Base-by-base conservation (phyloP, 2,797 vertebrate species). In the Xenops minutus region DNA sequence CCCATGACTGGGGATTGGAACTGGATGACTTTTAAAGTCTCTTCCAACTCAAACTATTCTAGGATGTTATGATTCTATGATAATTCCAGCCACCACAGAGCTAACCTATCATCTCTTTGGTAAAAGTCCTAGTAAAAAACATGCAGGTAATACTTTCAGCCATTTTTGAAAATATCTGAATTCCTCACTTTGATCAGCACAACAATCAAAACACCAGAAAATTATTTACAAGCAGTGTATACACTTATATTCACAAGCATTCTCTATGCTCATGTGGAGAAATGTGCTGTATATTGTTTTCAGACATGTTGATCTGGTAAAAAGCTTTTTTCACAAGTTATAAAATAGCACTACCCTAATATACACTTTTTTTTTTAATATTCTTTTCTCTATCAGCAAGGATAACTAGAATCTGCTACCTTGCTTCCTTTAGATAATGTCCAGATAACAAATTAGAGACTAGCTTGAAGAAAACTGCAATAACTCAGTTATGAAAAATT, bases 301-400 rank as follows among this genome's bases (percentile, higher is more conserved):
- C 68, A 76, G 41, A 68, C 12, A 62, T 36, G 32, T 41, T 80
- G 37, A 21, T 52, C 29, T 67, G 17, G 6, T 69, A 46, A 24
- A 87, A 85, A 62, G 15, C 9, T 92, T 89, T 39, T 71, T 43
- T 83, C 66, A n/a, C 9, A 84, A 67, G 30, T 49, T 83, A 43
- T 18, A 73, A 84, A 93, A 71, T 34, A 48, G 13, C 21, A 56
- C 36, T 59, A 43, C 21, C 32, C 37, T 76, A 80, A 88, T 4
- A 9, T 51, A 18, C 34, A 32, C 15, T 58, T 88, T 34, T 77
- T 34, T 77, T 36, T 58, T 14, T 41, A 55, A 94, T 91, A 91
- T 58, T 20, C 72, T 22, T 72, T 85, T 93, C 26, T 74, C 49
- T 85, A 43, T 82, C 44, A 89, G 15, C 23, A 89, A 77, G 15